These are phyloP conservation scores for Drosophila watanabei DNA, from an alignment of 1,140 invertebrate genomes.

Conservation along the genomic window DNA sequence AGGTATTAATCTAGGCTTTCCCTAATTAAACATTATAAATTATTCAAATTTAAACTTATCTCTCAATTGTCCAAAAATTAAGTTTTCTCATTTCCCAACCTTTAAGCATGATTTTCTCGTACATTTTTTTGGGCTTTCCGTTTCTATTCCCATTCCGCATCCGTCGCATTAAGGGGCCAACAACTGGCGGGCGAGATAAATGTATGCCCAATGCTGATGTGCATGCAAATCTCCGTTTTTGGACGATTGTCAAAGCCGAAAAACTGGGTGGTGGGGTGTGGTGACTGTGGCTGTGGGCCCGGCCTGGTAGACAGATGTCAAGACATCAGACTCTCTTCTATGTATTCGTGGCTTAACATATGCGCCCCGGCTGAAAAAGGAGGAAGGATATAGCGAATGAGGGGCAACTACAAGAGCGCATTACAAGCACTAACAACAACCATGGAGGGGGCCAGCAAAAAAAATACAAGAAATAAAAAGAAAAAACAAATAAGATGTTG, in stretches of 20 bases:
- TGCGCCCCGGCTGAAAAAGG: slow-evolving; percentile 52
- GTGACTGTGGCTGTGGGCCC: slow-evolving; percentile 3
- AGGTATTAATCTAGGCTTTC: too few species aligned
- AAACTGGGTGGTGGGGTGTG: slow-evolving; percentile 8
- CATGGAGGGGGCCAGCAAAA: slow-evolving; percentile 18
- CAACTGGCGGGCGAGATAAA: slow-evolving; percentile 76
- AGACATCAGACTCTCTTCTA: slow-evolving; percentile 68
- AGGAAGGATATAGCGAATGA: neutral
- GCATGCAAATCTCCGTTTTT: slow-evolving; percentile 83
- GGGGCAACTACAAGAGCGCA: slow-evolving; percentile 61
- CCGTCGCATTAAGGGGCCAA: slow-evolving; percentile 52
- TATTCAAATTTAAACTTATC: neutral
- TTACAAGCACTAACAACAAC: slow-evolving; percentile 65
- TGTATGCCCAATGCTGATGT: slow-evolving; percentile 77
- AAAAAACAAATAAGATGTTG: slow-evolving; percentile 1
- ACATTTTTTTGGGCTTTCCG: neutral
- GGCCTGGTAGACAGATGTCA: slow-evolving; percentile 73
- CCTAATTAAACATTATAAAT: too few species aligned
- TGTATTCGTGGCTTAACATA: slow-evolving; percentile 56
- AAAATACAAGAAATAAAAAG: slow-evolving; percentile 11
- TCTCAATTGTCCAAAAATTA: neutral
- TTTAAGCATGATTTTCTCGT: neutral
- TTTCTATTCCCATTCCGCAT: neutral
- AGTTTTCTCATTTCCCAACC: slow-evolving; percentile 1
- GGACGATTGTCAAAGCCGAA: slow-evolving; percentile 62